These are phyloP conservation scores for Nesogale talazaci DNA, from an alignment of 2,113 vertebrate species.

Conservation along the genomic window DNA sequence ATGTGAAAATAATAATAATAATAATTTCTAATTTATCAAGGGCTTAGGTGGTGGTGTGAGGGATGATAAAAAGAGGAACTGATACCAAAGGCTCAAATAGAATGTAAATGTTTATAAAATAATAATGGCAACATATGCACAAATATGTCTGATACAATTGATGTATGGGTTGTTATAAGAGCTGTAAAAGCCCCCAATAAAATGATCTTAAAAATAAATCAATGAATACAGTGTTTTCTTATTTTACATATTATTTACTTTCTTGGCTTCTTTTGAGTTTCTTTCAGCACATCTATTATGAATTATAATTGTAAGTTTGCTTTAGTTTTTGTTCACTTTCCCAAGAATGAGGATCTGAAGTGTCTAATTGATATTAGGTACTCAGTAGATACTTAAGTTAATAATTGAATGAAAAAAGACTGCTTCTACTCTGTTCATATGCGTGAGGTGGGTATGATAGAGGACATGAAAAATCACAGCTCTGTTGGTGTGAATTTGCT, in stretches of 20 bases:
- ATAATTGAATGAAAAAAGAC: background rate
- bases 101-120: too few species aligned
- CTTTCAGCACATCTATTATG: background rate
- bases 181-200: too few species aligned
- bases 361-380: background rate
- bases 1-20: too few species aligned
- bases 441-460: background rate
- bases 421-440: background rate
- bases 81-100: too few species aligned
- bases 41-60: too few species aligned
- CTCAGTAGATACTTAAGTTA: background rate
- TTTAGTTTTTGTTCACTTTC: background rate
- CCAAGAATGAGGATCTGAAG: background rate
- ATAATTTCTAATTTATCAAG: too few species aligned
- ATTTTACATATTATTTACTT: background rate
- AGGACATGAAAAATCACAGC: background rate
- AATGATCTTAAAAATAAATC: too few species aligned
- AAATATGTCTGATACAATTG: too few species aligned
- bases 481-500: background rate
- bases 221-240: too few species aligned
- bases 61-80: too few species aligned
- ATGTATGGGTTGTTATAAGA: too few species aligned
- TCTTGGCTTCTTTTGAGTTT: background rate
- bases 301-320: background rate
- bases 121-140: too few species aligned